These are phyloP conservation scores for Lanius collurio DNA, from an alignment of 2,113 vertebrate genomes.

Conservation along the genomic window DNA sequence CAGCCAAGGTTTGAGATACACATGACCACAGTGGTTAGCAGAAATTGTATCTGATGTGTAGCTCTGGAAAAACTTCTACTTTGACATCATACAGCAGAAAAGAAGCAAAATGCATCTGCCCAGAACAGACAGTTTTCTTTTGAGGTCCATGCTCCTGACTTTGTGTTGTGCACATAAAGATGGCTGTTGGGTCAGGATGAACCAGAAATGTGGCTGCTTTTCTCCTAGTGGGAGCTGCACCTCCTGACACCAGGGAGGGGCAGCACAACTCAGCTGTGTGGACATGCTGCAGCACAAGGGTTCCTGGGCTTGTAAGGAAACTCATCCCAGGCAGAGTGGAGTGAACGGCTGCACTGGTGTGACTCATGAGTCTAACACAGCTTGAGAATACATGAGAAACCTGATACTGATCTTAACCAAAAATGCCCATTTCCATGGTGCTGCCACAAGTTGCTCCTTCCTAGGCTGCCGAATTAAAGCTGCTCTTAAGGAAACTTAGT, in stretches of 20 bases:
- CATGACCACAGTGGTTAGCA: fast-evolving
- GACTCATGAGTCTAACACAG: fast-evolving
- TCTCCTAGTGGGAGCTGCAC: neutral
- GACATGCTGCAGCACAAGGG: fast-evolving
- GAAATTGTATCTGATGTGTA: neutral
- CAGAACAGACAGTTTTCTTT: neutral
- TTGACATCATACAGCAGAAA: neutral
- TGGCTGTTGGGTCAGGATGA: neutral
- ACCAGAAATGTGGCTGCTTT: fast-evolving
- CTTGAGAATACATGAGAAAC: neutral
- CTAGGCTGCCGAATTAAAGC: neutral
- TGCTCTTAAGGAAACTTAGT: neutral
- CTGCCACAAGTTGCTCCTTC: neutral
- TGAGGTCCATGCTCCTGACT: neutral
- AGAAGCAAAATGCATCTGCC: neutral
- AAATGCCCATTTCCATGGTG: neutral
- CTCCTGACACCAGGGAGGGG: neutral
- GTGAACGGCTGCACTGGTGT: neutral
- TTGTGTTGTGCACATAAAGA: neutral
- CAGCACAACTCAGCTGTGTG: neutral
- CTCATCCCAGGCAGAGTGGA: fast-evolving
- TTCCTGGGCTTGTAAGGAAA: neutral
- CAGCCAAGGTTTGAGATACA: neutral
- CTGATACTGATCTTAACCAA: neutral
- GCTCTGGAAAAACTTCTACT: neutral